Percentiles rank a stretch among this genome's conserved stretches.
phyloP scores from a whole-genome alignment of 2,888 invertebrate species.

The Nowickia ferox region DNA sequence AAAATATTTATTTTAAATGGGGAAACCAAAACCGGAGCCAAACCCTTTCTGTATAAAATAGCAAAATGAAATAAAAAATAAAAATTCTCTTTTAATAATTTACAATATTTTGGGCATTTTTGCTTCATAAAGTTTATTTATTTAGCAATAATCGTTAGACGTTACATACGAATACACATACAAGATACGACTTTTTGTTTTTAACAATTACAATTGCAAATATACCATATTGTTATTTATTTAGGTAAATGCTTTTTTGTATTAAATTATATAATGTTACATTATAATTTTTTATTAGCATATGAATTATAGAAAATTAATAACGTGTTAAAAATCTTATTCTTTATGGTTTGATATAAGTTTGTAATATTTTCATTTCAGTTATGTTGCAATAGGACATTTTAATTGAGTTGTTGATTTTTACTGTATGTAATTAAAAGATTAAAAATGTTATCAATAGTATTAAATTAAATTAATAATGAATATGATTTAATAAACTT shows the following conservation, averaged over 20 bases:
- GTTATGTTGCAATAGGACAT: conserved; percentile 1
- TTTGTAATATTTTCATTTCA: neutral
- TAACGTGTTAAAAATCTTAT: conserved; percentile 1
- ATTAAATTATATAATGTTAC: conserved; percentile 2
- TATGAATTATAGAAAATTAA: conserved; percentile 2
- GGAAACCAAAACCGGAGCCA: neutral
- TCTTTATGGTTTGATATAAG: neutral
- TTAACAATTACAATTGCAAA: conserved; percentile 56
- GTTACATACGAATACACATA: conserved; percentile 62
- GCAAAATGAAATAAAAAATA: neutral
- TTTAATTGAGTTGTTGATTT: neutral
- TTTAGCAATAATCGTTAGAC: conserved; percentile 64
- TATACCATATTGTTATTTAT: conserved; percentile 18
- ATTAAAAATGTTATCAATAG: neutral
- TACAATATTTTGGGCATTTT: conserved; percentile 38
- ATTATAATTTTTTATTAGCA: neutral
- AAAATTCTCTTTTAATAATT: conserved; percentile 27
- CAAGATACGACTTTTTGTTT: conserved; percentile 24
- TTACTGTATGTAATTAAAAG: neutral
- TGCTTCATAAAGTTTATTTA: conserved; percentile 71
- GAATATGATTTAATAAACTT: neutral
- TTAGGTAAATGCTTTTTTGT: conserved; percentile 36
- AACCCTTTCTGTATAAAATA: conserved; percentile 24
- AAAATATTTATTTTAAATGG: neutral
- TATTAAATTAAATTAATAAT: conserved; percentile 10